These are phyloP conservation scores for Drosophila saltans DNA, from an alignment of 1,140 invertebrate genomes.

Conservation along the genomic window DNA sequence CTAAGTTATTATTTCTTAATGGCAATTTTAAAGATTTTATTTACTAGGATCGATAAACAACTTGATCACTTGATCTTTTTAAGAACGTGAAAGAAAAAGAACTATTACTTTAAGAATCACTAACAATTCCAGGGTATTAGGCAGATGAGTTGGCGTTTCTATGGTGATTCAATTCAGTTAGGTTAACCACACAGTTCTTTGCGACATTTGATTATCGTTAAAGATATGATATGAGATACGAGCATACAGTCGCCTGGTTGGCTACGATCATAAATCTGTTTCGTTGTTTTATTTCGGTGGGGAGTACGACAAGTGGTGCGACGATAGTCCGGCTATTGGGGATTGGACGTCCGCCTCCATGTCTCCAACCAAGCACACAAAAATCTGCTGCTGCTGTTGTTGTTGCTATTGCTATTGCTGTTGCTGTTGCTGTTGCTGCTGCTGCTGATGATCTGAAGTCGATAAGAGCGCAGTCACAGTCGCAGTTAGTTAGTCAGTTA, in stretches of 20 bases:
- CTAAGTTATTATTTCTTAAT: no score
- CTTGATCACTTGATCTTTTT: no score
- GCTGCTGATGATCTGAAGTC: conserved; percentile 50
- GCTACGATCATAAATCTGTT: conserved; percentile 73
- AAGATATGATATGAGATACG: conserved; percentile 72
- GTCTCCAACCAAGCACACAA: conserved; percentile 42
- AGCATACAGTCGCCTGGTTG: conserved; percentile 38
- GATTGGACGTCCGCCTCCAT: conserved; percentile 14
- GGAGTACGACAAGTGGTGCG: conserved; percentile 15
- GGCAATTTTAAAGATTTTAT: no score
- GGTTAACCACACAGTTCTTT: background rate
- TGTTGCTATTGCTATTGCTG: background rate
- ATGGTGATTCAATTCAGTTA: background rate
- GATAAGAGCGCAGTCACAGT: conserved; percentile 59
- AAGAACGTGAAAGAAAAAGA: no score
- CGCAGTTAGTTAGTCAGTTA: conserved; percentile 50
- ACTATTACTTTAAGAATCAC: no score
- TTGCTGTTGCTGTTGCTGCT: background rate
- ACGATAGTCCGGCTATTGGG: conserved; percentile 17
- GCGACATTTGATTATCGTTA: conserved; percentile 53
- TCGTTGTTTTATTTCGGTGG: conserved; percentile 5
- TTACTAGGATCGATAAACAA: no score
- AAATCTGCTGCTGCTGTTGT: conserved; percentile 44
- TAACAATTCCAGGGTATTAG: background rate
- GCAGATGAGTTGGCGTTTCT: background rate